These are phyloP conservation scores for Trichosurus vulpecula DNA, from an alignment of 2,797 vertebrate genomes.

Conservation along the genomic window DNA sequence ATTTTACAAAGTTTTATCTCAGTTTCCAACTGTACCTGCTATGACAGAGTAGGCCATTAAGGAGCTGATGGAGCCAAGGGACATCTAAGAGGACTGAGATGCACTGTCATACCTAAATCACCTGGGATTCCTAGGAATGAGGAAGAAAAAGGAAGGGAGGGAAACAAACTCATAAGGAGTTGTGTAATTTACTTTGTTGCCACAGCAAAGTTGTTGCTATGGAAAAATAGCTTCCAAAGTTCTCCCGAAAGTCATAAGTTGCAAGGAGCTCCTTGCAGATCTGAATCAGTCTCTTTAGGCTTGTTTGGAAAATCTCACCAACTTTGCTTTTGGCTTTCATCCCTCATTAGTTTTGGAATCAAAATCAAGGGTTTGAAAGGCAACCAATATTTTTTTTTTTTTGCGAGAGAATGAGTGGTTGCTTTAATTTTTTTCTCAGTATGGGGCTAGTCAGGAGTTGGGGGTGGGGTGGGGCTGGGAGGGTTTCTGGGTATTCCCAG, in stretches of 20 bases:
- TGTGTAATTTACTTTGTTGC: constrained; percentile 65
- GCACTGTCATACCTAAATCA: neutral
- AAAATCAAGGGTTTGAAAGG: constrained; percentile 74
- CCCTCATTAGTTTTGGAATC: constrained; percentile 68
- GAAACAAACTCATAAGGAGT: constrained; percentile 63
- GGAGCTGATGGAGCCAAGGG: neutral
- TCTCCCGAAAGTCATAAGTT: constrained; percentile 62
- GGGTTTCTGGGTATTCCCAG: constrained; percentile 69
- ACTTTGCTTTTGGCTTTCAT: constrained; percentile 72
- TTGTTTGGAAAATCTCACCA: constrained; percentile 62
- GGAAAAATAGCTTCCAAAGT: constrained; percentile 71
- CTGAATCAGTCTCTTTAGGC: constrained; percentile 66
- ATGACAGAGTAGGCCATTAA: neutral
- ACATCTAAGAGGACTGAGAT: constrained; percentile 7
- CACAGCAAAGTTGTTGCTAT: constrained; percentile 73
- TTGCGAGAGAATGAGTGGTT: constrained; percentile 74
- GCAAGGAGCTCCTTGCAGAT: constrained; percentile 46
- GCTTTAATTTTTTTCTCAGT: constrained; percentile 67
- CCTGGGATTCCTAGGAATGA: constrained; percentile 31
- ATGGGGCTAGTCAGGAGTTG: constrained; percentile 56
- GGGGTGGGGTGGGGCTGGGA: constrained; percentile 41
- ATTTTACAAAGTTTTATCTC: constrained; percentile 32
- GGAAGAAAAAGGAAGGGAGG: constrained; percentile 57
- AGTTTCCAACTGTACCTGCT: constrained; percentile 3
- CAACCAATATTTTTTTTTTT: constrained; percentile 74